A percentile compares a stretch with the other conserved stretches of the same genome.
phyloP scores from a whole-genome alignment of 2,888 invertebrate species.

The Smittia sp. region DNA sequence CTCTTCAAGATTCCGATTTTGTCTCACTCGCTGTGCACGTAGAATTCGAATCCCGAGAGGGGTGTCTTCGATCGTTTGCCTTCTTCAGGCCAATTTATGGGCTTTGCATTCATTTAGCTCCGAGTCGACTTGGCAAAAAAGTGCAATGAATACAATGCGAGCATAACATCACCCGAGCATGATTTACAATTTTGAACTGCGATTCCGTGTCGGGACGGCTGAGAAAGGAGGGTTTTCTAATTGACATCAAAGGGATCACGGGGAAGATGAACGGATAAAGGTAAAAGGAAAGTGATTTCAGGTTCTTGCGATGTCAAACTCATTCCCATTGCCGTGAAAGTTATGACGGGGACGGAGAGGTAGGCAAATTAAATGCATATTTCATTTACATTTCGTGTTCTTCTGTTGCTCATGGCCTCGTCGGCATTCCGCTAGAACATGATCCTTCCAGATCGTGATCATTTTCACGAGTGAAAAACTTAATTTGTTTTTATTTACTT shows the following conservation, averaged over 20 bases:
- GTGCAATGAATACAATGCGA: conserved; percentile 35
- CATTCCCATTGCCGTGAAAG: conserved; percentile 25
- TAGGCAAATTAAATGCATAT: conserved; percentile 20
- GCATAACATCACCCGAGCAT: conserved; percentile 29
- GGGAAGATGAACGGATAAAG: conserved; percentile 9
- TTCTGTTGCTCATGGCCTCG: background rate
- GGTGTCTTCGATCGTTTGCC: conserved; percentile 1
- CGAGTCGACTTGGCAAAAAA: conserved; percentile 11
- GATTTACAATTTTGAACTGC: conserved; percentile 41
- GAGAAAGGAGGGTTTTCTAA: conserved; percentile 27
- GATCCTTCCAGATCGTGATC: conserved; percentile 24
- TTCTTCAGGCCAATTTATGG: conserved; percentile 40
- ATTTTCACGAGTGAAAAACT: background rate
- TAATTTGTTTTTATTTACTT: conserved; percentile 32
- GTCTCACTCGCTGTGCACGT: background rate
- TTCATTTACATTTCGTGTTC: conserved; percentile 10
- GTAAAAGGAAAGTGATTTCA: conserved; percentile 7
- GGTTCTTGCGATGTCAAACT: conserved; percentile 24
- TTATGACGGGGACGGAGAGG: background rate
- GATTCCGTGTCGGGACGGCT: background rate
- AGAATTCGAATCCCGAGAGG: background rate
- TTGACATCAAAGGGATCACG: conserved; percentile 29
- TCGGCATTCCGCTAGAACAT: conserved; percentile 26
- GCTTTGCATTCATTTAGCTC: conserved; percentile 16
- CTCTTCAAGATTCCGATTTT: conserved; percentile 9